Conservation (phyloP, 2,113 vertebrate genomes). For the Oriolus oriolus region DNA sequence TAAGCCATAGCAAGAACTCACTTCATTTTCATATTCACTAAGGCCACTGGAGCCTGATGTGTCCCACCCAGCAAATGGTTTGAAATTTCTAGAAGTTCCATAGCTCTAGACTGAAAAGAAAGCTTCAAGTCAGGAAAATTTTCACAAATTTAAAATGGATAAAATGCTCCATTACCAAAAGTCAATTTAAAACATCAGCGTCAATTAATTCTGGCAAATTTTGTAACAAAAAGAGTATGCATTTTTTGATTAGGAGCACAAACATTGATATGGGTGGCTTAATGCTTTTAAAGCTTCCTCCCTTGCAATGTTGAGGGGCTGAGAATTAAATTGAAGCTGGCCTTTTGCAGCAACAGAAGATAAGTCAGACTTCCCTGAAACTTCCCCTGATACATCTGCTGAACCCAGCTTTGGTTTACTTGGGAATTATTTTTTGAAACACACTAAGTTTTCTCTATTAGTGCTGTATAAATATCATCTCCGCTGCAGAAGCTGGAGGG, state of each 20-base stretch:
- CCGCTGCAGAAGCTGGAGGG: constrained; percentile 20
- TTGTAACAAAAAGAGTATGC: neutral
- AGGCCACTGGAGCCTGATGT: neutral
- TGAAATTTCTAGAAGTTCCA: neutral
- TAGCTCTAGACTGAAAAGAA: neutral
- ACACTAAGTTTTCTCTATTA: constrained; percentile 33
- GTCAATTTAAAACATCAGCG: neutral
- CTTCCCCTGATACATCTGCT: neutral
- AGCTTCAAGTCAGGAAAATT: neutral
- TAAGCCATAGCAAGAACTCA: neutral
- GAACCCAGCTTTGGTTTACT: constrained; percentile 4
- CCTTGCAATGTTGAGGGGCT: neutral
- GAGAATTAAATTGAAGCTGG: neutral
- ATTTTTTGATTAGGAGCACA: neutral
- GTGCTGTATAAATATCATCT: constrained; percentile 33
- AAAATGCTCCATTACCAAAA: neutral
- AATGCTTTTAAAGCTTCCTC: neutral
- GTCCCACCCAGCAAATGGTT: neutral
- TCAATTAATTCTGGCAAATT: neutral
- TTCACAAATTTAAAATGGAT: neutral
- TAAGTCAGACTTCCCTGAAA: neutral
- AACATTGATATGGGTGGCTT: neutral
- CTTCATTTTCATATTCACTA: neutral
- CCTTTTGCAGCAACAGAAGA: neutral
- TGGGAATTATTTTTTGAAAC: constrained; percentile 39